These are phyloP conservation scores for Scaptomyza reducta DNA, from an alignment of 2,888 invertebrate genomes.

Conservation along the genomic window DNA sequence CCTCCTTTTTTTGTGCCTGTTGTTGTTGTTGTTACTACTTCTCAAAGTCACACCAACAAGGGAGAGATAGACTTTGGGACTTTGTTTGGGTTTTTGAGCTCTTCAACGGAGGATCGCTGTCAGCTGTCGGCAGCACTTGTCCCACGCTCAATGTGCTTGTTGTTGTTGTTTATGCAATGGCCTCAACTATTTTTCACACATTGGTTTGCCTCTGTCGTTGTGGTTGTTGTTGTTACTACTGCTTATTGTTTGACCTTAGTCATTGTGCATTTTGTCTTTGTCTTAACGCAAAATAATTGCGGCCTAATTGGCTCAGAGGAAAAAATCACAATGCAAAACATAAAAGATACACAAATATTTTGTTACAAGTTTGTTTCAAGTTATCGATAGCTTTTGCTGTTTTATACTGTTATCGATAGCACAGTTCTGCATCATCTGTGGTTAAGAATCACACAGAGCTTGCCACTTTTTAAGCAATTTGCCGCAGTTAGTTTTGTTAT, in stretches of 20 bases:
- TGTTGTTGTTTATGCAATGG: slow-evolving; percentile 49
- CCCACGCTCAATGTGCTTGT: slow-evolving; percentile 15
- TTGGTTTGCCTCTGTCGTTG: slow-evolving; percentile 26
- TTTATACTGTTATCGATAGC: neutral
- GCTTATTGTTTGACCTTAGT: slow-evolving; percentile 39
- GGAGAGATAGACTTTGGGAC: neutral
- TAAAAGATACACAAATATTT: no score
- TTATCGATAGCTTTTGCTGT: no score
- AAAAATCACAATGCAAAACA: no score
- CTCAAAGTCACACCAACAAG: slow-evolving; percentile 20
- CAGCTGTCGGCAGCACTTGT: slow-evolving; percentile 57
- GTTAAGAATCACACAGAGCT: no score
- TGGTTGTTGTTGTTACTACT: slow-evolving; percentile 12
- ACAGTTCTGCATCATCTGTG: no score
- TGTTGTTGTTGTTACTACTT: neutral
- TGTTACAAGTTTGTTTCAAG: no score
- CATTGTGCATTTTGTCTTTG: slow-evolving; percentile 36
- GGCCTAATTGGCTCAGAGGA: slow-evolving; percentile 51
- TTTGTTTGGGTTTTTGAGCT: slow-evolving; percentile 18
- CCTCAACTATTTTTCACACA: slow-evolving; percentile 67
- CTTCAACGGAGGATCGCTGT: slow-evolving; percentile 64
- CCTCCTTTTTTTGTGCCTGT: neutral
- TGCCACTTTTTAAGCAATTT: neutral
- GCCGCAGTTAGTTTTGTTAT: neutral
- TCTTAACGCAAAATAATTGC: slow-evolving; percentile 70